Percentiles rank a stretch among this genome's conserved stretches.
Evolutionary conservation across 2,113 vertebrate genomes (phyloP).

Genomic region (Psettodes erumei): DNA sequence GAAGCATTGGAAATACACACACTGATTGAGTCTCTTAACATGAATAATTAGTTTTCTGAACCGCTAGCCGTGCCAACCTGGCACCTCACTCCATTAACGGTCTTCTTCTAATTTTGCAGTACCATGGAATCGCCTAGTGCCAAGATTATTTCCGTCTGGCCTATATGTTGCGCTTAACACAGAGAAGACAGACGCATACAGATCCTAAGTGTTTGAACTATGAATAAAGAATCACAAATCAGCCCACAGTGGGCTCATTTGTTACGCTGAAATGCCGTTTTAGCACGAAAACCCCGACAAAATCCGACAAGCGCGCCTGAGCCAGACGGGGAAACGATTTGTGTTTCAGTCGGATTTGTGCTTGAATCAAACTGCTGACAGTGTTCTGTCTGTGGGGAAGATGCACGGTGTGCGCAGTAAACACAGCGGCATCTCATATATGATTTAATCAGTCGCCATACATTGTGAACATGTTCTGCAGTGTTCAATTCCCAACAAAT

Average conservation of each 20-base stretch:
- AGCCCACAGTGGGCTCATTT: constrained; percentile 60
- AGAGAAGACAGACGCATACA: constrained; percentile 38
- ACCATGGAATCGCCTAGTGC: constrained; percentile 54
- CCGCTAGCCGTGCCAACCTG: constrained; percentile 60
- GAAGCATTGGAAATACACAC: constrained; percentile 51
- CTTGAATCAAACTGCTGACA: constrained; percentile 68
- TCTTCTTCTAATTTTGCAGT: constrained; percentile 59
- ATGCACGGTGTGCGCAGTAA: constrained; percentile 39
- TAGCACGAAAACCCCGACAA: constrained; percentile 43
- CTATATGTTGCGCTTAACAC: constrained; percentile 60
- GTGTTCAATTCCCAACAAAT: constrained; percentile 33
- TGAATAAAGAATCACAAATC: constrained; percentile 58
- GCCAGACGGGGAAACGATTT: constrained; percentile 62
- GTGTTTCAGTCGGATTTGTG: constrained; percentile 69
- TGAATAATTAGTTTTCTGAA: constrained; percentile 70
- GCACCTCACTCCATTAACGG: constrained; percentile 60
- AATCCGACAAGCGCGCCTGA: constrained; percentile 58
- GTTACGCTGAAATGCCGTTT: constrained; percentile 59
- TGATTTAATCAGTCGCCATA: constrained; percentile 57
- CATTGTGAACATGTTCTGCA: constrained; percentile 34
- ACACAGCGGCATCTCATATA: constrained; percentile 55
- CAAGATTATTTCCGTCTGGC: constrained; percentile 59
- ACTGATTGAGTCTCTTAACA: constrained; percentile 63
- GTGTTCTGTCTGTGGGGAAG: constrained; percentile 51
- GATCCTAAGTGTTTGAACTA: constrained; percentile 50